Evolutionary conservation across 2,888 invertebrate genomes (phyloP).

Genomic region (Drosophila colorata): DNA sequence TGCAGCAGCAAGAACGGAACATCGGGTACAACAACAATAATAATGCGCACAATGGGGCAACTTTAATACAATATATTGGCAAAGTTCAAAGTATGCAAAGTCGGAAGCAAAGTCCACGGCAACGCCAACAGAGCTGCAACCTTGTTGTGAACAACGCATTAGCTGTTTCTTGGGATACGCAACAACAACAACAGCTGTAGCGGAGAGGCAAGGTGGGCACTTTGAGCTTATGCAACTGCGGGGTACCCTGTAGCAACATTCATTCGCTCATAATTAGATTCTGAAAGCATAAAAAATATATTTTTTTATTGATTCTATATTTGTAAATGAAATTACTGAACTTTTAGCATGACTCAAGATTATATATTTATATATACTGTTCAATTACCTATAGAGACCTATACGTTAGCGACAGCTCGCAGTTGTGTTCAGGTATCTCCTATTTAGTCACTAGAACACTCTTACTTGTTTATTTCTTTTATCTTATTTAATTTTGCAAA

Average conservation of each 20-base stretch:
- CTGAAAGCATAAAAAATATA: too few relatives aligned
- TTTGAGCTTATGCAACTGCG: neutral
- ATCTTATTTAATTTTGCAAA: too few relatives aligned
- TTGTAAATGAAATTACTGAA: too few relatives aligned
- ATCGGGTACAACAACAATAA: slow-evolving; percentile 15
- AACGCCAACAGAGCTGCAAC: slow-evolving; percentile 36
- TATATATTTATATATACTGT: too few relatives aligned
- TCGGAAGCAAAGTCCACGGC: slow-evolving; percentile 41
- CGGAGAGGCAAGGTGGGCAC: neutral
- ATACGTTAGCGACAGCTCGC: too few relatives aligned
- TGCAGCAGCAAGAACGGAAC: slow-evolving; percentile 5
- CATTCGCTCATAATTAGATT: too few relatives aligned
- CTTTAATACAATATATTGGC: slow-evolving; percentile 54
- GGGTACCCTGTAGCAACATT: slow-evolving; percentile 5
- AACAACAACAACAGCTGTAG: neutral
- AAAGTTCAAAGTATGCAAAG: slow-evolving; percentile 74
- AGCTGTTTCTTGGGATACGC: neutral
- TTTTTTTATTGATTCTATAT: too few relatives aligned
- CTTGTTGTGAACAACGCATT: slow-evolving; percentile 35
- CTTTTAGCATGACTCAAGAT: too few relatives aligned
- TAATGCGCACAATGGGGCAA: slow-evolving; percentile 22
- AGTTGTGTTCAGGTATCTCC: too few relatives aligned
- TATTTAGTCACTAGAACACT: too few relatives aligned
- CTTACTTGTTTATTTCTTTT: too few relatives aligned
- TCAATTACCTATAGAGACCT: too few relatives aligned